Conservation (phyloP, 2,113 vertebrate species). For the Fukomys damarensis region DNA sequence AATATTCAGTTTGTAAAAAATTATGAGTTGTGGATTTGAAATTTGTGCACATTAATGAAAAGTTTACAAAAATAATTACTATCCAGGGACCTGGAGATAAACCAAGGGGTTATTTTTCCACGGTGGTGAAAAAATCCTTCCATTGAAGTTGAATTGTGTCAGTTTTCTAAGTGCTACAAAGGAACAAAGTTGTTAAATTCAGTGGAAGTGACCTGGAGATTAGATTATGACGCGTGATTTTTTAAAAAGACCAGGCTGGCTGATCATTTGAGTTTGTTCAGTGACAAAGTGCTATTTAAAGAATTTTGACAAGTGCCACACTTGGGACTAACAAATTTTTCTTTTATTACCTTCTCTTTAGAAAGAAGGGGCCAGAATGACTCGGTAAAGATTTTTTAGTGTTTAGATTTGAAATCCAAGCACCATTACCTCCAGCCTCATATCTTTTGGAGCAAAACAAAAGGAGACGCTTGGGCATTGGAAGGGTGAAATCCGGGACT, state of each 20-base stretch:
- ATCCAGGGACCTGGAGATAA: neutral
- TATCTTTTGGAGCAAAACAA: slow-evolving; percentile 53
- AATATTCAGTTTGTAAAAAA: neutral
- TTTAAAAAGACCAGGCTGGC: neutral
- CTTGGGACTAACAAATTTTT: slow-evolving; percentile 10
- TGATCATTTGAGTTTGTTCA: slow-evolving; percentile 18
- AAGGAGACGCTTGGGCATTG: neutral
- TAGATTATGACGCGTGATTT: neutral
- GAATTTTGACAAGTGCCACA: slow-evolving; percentile 9
- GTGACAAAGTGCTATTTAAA: slow-evolving; percentile 47
- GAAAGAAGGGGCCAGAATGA: neutral
- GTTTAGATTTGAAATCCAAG: slow-evolving; percentile 55
- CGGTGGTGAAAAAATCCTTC: neutral
- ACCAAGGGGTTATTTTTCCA: neutral
- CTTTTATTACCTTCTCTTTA: slow-evolving; percentile 19
- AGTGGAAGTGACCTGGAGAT: neutral
- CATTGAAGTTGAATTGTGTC: neutral
- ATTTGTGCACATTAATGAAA: neutral
- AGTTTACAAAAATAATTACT: neutral
- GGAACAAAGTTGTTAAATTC: neutral
- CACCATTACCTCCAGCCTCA: neutral
- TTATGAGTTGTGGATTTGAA: neutral
- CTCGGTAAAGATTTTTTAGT: slow-evolving; percentile 8
- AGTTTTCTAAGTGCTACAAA: neutral
- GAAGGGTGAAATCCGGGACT: neutral